These are phyloP conservation scores for Paratilapia polleni DNA, from an alignment of 2,113 vertebrate species.

Conservation along the genomic window DNA sequence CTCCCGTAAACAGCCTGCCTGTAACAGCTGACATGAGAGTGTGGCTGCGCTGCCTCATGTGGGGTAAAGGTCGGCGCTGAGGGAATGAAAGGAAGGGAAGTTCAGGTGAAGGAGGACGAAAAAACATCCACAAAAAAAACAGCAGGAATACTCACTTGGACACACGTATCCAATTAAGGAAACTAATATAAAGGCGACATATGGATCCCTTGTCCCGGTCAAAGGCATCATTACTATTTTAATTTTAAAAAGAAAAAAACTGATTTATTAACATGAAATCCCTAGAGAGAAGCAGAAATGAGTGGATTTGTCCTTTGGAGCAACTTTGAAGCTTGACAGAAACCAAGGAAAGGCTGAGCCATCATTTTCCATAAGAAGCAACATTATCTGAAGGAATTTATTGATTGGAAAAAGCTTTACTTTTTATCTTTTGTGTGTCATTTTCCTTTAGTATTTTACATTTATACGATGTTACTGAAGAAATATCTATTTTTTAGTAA, in stretches of 20 bases:
- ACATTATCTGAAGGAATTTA: neutral
- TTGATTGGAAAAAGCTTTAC: neutral
- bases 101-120: neutral
- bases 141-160: neutral
- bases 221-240: neutral
- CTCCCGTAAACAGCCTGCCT: constrained; percentile 45
- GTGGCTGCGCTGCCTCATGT: constrained; percentile 46
- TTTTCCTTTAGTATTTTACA: too few relatives aligned
- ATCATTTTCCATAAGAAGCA: neutral
- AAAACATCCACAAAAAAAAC: constrained; percentile 26
- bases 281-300: neutral
- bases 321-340: neutral
- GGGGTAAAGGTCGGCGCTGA: constrained; percentile 70
- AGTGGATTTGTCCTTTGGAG: constrained; percentile 6
- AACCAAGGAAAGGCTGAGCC: neutral
- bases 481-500: neutral
- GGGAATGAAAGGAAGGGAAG: constrained; percentile 6
- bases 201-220: neutral
- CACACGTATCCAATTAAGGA: neutral
- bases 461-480: neutral
- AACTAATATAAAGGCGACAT: rapidly evolving
- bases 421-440: neutral
- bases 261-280: neutral
- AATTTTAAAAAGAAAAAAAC: neutral
- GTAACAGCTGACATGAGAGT: constrained; percentile 65